Base-by-base conservation (phyloP, 37 sponge, comb jelly and placozoan genomes). In the Hormiphora californensis region DNA sequence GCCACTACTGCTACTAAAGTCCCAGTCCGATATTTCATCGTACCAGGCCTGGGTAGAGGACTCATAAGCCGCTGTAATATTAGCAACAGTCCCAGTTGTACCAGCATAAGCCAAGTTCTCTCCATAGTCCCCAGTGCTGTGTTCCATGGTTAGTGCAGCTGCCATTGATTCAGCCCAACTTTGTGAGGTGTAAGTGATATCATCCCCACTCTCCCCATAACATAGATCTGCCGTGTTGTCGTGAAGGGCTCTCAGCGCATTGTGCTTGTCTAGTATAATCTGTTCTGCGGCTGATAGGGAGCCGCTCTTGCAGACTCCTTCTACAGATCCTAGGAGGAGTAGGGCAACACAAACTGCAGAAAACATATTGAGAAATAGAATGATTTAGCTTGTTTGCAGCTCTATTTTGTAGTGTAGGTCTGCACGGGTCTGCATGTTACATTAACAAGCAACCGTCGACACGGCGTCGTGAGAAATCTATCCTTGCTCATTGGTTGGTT, bases 171-270 rank as follows among this genome's bases (percentile, higher is more conserved):
- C 46, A 22, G 81, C 81, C 81, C 81, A 73, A 1, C 23, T 5
- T n/a, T 73, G 81, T 11, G 81, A 39, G 23, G 38, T 73, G 27
- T 43, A 73, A 1, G 46, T 41, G 27, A 73, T 46, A 40, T 73
- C 81, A 1, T 73, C 81, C n/a, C 81, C 81, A 41, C 81, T 73
- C 81, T 41, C 81, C 19, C 46, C 81, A 40, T 73, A 73, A 19
- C 81, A 73, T 46, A 73, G 41, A 2, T 73, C 81, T 9, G 35
- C 12, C n/a, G 81, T 73, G 9, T 36, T 46, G 27, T 41, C 23
- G 44, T 73, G 81, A 7, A 43, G 35, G 1, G 22, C 35, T 22
- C 81, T 43, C 36, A 73, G 81, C 23, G 7, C 9, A 46, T 73
- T 73, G 81, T 73, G 81, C 25, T 33, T 46, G 35, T 73, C 81